phyloP scores from a whole-genome alignment of 1,140 invertebrate species.

The Drosophila athabasca region DNA sequence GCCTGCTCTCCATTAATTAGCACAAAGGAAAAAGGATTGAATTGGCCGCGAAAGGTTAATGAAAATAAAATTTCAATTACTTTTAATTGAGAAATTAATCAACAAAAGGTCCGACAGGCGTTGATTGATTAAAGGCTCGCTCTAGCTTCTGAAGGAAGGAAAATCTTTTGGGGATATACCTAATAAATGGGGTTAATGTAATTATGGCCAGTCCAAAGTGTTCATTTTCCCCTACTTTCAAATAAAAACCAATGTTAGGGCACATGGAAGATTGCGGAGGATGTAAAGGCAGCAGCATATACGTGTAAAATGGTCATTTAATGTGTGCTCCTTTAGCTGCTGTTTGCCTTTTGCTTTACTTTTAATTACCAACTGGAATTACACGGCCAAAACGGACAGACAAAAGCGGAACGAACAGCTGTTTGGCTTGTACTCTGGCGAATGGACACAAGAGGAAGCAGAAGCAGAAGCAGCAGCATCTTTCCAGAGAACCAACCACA shows the following conservation, averaged over 20 bases:
- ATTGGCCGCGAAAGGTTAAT: conserved; percentile 45
- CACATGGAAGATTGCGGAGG: conserved; percentile 11
- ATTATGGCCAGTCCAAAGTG: conserved; percentile 1
- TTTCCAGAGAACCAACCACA: conserved; percentile 53
- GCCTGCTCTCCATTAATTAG: conserved; percentile 63
- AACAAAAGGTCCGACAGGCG: conserved; percentile 37
- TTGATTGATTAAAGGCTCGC: conserved; percentile 53
- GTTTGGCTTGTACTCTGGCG: conserved; percentile 70
- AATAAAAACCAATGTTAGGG: conserved; percentile 32
- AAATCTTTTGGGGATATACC: not conserved
- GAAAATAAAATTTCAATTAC: conserved; percentile 71
- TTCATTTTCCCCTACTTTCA: no score
- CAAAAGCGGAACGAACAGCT: conserved; percentile 70
- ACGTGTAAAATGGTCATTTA: conserved; percentile 55
- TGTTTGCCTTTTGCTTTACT: conserved; percentile 74
- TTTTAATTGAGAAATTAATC: conserved; percentile 70
- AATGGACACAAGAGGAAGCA: conserved; percentile 15
- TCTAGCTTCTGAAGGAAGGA: not conserved
- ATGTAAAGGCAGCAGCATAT: conserved; percentile 3
- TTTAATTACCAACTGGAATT: conserved; percentile 80
- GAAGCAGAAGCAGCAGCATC: conserved; percentile 16
- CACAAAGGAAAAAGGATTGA: conserved; percentile 18
- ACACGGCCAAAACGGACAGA: conserved; percentile 52
- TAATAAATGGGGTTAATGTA: not conserved
- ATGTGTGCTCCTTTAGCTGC: conserved; percentile 49